Evolutionary conservation across 2,888 invertebrate genomes (phyloP), one percentile per base, ranked within the genome.

Genomic region (Drosophila testacea): DNA sequence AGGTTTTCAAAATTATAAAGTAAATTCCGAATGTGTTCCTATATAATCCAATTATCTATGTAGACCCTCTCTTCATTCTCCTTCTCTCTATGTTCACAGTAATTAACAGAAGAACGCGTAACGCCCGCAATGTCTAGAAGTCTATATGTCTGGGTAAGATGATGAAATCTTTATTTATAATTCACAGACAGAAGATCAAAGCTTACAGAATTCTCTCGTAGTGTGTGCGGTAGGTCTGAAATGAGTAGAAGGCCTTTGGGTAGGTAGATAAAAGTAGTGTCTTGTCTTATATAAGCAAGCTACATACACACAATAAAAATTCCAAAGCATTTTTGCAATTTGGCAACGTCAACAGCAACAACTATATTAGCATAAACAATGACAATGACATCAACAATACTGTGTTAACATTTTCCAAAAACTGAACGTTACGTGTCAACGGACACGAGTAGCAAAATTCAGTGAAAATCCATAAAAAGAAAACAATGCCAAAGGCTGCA

Each of bases 261-360:
- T 30, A 51, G 36, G 34, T 62, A 48, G 11, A 41, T 56, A 22
- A 32, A 36, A 1, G 39, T 22, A 36, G 44, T 6, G 27, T 38
- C 6, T 46, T 34, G 30, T 46, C 50, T 51, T 51, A 63, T 60
- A 63, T 65, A 71, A 66, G 34, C 42, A 55, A 34, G 22, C 32
- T n/a, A n/a, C 41, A 41, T 39, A 52, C 30, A 39, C 16, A 55
- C 27, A 16, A 88, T 90, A 89, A 88, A 88, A 89, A 90, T 90
- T 84, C 90, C 90, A 65, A 85, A 77, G 87, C 88, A 90, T 90
- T 86, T 81, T 63, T 66, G 88, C 81, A 83, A 89, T 88, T 90
- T 82, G 81, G 74, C 52, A 63, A 57, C 42, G 61, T 36, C 63
- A 56, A 52, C 57, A 61, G 30, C 60, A 51, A 47, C 47, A 60